Evolutionary conservation across 2,113 vertebrate species (phyloP).

Genomic region (Rhynchopsitta pachyrhyncha): DNA sequence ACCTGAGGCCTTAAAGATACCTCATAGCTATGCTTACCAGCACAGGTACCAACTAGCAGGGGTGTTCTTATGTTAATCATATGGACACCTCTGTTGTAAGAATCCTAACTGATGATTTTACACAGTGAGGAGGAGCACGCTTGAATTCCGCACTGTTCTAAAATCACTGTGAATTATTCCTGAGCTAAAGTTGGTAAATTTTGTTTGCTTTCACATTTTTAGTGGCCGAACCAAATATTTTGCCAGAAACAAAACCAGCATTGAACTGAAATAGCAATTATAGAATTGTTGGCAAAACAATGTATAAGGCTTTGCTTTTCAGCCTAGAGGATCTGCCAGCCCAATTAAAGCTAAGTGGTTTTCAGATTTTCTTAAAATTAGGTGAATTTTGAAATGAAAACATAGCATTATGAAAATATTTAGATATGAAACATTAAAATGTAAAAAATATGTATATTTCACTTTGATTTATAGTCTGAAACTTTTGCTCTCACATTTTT

Average conservation of each 20-base stretch:
- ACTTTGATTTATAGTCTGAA: neutral
- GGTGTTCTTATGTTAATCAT: accelerated
- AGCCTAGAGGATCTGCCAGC: neutral
- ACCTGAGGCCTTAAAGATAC: neutral
- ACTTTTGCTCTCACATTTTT: neutral
- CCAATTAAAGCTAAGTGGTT: neutral
- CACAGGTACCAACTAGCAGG: neutral
- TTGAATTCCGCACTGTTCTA: neutral
- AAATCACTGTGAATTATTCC: neutral
- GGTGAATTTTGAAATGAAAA: neutral
- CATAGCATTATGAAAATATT: neutral
- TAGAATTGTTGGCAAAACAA: neutral
- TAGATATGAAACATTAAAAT: neutral
- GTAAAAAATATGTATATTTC: neutral
- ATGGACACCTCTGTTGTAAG: neutral
- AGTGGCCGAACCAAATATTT: neutral
- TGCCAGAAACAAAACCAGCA: neutral
- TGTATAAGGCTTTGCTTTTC: neutral
- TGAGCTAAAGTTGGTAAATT: neutral
- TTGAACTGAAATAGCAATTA: neutral
- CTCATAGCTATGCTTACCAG: neutral
- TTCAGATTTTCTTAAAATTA: neutral
- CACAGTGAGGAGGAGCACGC: neutral
- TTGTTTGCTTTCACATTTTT: neutral
- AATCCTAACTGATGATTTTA: neutral